Conservation (phyloP, 2,888 invertebrate genomes). For the Drosophila flavopinicola region DNA sequence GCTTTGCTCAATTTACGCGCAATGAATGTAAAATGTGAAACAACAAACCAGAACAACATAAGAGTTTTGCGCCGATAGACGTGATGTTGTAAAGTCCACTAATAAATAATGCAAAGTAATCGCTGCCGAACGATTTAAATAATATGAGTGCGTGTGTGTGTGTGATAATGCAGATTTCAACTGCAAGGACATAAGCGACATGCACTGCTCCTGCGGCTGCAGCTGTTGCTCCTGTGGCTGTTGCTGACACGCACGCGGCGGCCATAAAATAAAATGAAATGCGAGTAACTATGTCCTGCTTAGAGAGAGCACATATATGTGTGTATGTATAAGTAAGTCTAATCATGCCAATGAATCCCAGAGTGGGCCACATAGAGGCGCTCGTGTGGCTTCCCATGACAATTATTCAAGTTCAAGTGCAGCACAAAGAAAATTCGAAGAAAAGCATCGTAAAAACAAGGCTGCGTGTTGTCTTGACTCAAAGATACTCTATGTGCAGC, state of each 20-base stretch:
- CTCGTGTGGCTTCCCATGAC: conserved; percentile 6
- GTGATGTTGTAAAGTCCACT: conserved; percentile 5
- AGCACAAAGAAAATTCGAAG: conserved; percentile 11
- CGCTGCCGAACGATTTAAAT: conserved; percentile 3
- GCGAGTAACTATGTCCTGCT: conserved; percentile 7
- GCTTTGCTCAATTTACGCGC: conserved; percentile 73
- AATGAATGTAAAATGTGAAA: conserved; percentile 1
- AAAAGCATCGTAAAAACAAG: too few species aligned
- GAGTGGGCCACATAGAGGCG: not conserved
- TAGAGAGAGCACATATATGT: conserved; percentile 6
- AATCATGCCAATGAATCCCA: conserved; percentile 10
- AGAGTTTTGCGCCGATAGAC: conserved; percentile 25
- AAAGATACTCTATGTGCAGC: not conserved
- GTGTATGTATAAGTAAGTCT: too few species aligned
- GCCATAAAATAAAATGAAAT: conserved; percentile 21
- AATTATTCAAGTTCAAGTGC: conserved; percentile 11
- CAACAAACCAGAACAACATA: conserved; percentile 14
- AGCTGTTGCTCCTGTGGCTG: conserved; percentile 7
- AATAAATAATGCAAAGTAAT: conserved; percentile 13
- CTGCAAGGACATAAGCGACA: not conserved
- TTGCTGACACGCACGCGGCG: conserved; percentile 21
- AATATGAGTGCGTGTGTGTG: not conserved
- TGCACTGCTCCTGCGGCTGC: not conserved
- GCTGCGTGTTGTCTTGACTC: too few species aligned
- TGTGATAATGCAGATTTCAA: conserved; percentile 6